Evolutionary conservation across 2,797 vertebrate species (phyloP).

Genomic region (Momotus momota): DNA sequence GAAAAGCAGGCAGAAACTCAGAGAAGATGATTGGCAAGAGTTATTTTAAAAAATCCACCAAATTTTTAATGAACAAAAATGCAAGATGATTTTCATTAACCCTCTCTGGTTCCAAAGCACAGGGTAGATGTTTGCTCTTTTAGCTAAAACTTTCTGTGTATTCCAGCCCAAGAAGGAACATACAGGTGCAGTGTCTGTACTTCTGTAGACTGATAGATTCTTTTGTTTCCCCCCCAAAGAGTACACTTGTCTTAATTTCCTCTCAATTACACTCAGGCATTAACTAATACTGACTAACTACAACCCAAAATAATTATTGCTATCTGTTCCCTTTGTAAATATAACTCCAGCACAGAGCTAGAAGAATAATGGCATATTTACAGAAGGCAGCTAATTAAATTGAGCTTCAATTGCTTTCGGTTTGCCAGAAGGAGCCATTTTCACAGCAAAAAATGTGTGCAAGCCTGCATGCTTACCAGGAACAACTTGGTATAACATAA

Average conservation of each 20-base stretch:
- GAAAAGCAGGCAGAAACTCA: background rate
- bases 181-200: slow-evolving; percentile 11
- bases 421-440: slow-evolving; percentile 84
- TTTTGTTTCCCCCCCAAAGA: background rate
- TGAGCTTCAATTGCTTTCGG: slow-evolving; percentile 80
- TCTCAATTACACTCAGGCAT: slow-evolving; percentile 78
- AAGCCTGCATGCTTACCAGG: slow-evolving; percentile 69
- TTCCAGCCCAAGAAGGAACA: background rate
- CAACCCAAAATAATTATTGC: slow-evolving; percentile 80
- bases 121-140: background rate
- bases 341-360: slow-evolving; percentile 73
- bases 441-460: slow-evolving; percentile 75
- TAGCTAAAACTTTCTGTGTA: background rate
- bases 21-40: background rate
- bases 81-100: background rate
- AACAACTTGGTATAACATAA: slow-evolving; percentile 77
- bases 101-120: background rate
- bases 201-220: background rate
- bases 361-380: slow-evolving; percentile 83
- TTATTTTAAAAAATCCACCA: background rate
- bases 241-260: slow-evolving; percentile 77
- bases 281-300: slow-evolving; percentile 85
- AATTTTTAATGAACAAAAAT: background rate
- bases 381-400: slow-evolving; percentile 84
- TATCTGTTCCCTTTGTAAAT: slow-evolving; percentile 82